Percentiles rank a stretch among this genome's conserved stretches.
phyloP scores from a whole-genome alignment of 2,113 vertebrate species.

The Gavialis gangeticus region DNA sequence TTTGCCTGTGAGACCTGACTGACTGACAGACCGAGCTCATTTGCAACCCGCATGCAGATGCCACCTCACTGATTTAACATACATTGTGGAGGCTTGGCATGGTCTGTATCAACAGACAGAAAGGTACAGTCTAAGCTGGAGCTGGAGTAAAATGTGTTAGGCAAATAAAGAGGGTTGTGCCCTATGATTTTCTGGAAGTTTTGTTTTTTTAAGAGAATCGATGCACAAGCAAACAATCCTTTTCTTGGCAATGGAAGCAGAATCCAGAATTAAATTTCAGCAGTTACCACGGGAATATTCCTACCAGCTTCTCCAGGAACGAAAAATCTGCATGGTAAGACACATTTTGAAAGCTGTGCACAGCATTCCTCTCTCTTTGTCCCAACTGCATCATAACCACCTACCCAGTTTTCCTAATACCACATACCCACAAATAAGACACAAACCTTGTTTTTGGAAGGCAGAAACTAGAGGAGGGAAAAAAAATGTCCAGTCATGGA shows the following conservation, averaged over 20 bases:
- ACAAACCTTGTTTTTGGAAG: no score
- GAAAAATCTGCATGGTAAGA: not conserved
- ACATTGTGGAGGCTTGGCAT: not conserved
- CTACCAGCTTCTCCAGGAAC: not conserved
- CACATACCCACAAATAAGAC: no score
- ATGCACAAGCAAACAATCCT: not conserved
- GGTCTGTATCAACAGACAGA: not conserved
- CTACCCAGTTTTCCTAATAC: not conserved
- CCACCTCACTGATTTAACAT: not conserved
- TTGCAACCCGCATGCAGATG: accelerated
- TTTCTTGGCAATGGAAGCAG: not conserved
- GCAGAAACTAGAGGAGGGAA: no score
- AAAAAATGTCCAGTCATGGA: not conserved
- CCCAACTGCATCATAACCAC: not conserved
- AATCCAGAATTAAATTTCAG: not conserved
- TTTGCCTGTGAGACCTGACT: not conserved
- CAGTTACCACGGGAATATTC: not conserved
- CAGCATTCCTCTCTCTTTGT: not conserved
- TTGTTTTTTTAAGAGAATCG: not conserved
- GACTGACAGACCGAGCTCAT: not conserved
- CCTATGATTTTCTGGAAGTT: not conserved
- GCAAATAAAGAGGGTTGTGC: not conserved
- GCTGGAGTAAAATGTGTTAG: not conserved
- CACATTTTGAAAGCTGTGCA: not conserved
- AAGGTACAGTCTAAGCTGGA: not conserved